Base-by-base conservation (phyloP, 2,888 invertebrate species). In the Hipparchia semele region DNA sequence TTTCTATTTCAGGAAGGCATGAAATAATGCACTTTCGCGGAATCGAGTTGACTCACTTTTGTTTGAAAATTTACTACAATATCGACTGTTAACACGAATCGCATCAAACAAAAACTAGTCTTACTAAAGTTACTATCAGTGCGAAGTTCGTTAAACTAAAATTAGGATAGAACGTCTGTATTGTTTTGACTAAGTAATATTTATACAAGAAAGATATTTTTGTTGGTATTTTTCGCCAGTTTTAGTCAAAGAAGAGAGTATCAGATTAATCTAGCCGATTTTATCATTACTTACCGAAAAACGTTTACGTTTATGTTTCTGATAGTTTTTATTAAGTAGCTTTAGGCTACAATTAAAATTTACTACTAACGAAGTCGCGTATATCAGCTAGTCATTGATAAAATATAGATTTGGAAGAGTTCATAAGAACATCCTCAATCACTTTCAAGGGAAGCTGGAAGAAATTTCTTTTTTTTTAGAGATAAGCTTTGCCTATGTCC, bases 31-130 rank as follows among this genome's bases (percentile, higher is more conserved):
- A 65, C 65, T 65, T 64, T 51, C 51, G 10, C 33, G 33, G 65
- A 65, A 65, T 65, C 8, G 51, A 64, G 64, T 65, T 65, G 64
- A 65, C 51, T 65, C 65, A 53, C 65, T 53, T n/a, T 62, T 65
- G 65, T 53, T 53, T 33, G 51, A 65, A 23, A 46, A 62, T 46
- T 46, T 62, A 13, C 58, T 9, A 58, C 58, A 23, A 56, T 56
- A 56, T 56, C 56, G 56, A 56, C 13, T 56, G 56, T 56, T 56
- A 58, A 8, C 58, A 58, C 3, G 23, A 58, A 58, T 58, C 23
- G 0, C 13, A 8, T 8, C 58, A 56, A 13, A 56, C 56, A 58
- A 56, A 56, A 56, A 3, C 6, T 56, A n/a, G 2, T 56, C 54
- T n/a, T 56, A 6, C n/a, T 56, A 2, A 13, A 13, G 5, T 56